Evolutionary conservation across 2,797 vertebrate species (phyloP).

Genomic region (Coregonus sp.): DNA sequence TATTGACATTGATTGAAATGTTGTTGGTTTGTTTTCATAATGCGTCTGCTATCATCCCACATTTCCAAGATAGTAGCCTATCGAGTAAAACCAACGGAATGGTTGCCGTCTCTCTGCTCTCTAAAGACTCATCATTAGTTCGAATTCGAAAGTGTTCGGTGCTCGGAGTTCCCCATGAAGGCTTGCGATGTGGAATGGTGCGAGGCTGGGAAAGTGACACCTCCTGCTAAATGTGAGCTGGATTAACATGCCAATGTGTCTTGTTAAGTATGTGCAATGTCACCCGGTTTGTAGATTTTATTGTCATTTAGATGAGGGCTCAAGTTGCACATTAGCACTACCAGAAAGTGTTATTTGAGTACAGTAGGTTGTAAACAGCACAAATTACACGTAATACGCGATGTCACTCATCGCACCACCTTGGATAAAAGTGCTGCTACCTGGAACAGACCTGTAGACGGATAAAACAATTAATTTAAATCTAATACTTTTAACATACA

Average conservation of each 20-base stretch:
- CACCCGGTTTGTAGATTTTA: slow-evolving; percentile 71
- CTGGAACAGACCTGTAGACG: background rate
- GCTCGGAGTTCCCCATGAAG: background rate
- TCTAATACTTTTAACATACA: background rate
- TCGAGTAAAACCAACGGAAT: background rate
- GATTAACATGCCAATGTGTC: slow-evolving; percentile 78
- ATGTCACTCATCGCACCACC: background rate
- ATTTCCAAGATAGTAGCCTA: background rate
- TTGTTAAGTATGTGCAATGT: slow-evolving; percentile 76
- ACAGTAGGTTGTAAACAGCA: slow-evolving; percentile 53
- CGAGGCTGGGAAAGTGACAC: slow-evolving; percentile 74
- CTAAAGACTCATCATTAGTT: background rate
- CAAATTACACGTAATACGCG: slow-evolving; percentile 24
- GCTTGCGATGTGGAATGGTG: slow-evolving; percentile 23
- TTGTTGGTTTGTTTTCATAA: slow-evolving; percentile 1
- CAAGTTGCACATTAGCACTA: slow-evolving; percentile 61
- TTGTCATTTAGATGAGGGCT: slow-evolving; percentile 75
- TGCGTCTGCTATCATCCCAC: background rate
- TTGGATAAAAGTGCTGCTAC: background rate
- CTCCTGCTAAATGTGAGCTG: slow-evolving; percentile 65
- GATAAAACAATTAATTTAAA: background rate
- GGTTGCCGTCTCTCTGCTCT: too few species aligned
- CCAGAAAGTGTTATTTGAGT: slow-evolving; percentile 54
- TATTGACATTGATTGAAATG: background rate
- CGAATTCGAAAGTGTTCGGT: background rate